A percentile compares a stretch with the other conserved stretches of the same genome.
Evolutionary conservation across 2,888 invertebrate species (phyloP).

Genomic region (Drosophila lutescens): DNA sequence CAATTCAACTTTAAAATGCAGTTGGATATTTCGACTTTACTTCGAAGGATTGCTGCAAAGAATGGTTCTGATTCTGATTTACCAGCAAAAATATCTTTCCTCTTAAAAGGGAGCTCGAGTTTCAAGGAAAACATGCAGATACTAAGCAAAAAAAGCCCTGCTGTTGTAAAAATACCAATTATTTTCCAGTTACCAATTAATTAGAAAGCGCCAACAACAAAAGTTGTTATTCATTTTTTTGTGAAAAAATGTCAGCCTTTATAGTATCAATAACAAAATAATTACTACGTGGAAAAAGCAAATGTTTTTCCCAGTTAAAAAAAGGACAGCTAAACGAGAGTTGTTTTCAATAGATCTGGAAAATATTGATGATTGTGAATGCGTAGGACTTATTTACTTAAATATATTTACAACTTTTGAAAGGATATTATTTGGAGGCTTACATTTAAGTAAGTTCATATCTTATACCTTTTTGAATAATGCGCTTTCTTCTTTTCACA

Average conservation of each 20-base stretch:
- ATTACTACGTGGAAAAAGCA: not conserved
- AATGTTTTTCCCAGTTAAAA: too few species aligned
- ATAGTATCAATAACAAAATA: not conserved
- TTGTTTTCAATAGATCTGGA: too few species aligned
- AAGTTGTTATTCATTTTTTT: not conserved
- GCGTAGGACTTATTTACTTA: too few species aligned
- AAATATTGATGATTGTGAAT: too few species aligned
- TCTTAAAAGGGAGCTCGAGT: not conserved
- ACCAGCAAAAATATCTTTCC: not conserved
- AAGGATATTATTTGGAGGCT: too few species aligned
- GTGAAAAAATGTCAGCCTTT: not conserved
- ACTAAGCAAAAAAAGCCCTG: not conserved
- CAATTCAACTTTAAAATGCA: constrained; percentile 45
- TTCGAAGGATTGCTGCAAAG: not conserved
- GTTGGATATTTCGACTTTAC: not conserved
- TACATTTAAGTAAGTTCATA: too few species aligned
- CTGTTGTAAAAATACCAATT: not conserved
- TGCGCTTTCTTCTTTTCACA: too few species aligned
- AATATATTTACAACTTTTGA: too few species aligned
- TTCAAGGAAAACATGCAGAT: too few species aligned
- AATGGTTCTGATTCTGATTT: too few species aligned
- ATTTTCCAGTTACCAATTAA: not conserved
- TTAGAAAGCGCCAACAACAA: not conserved
- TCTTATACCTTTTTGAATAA: too few species aligned
- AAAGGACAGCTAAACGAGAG: too few species aligned